These are phyloP conservation scores for Ciconia nigra DNA, from an alignment of 2,797 vertebrate species.

Conservation along the genomic window DNA sequence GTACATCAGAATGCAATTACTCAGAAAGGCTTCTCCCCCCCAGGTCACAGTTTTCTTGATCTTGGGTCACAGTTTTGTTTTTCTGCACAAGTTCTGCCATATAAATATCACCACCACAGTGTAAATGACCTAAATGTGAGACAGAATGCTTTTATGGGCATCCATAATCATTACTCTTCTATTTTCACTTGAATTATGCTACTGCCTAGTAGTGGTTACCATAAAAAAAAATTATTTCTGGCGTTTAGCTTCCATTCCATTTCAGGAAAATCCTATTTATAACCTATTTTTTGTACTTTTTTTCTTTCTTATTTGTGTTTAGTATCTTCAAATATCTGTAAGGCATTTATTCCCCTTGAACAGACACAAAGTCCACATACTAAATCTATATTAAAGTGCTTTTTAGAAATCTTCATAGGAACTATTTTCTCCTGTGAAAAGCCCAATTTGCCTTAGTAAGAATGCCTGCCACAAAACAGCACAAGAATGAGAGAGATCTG, in stretches of 20 bases:
- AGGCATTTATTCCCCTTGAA: not conserved
- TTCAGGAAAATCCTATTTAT: not conserved
- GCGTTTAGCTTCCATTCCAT: not conserved
- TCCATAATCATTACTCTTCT: not conserved
- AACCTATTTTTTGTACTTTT: not conserved
- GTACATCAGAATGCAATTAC: not conserved
- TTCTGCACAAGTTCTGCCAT: not conserved
- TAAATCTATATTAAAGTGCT: not conserved
- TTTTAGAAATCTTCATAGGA: not conserved
- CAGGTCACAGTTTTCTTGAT: not conserved
- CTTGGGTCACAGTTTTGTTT: not conserved
- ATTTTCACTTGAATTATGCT: not conserved
- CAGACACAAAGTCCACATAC: not conserved
- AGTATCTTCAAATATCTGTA: not conserved
- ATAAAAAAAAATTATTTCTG: not conserved
- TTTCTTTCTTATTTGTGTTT: not conserved
- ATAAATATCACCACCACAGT: not conserved
- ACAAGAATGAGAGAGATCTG: not conserved
- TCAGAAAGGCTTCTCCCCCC: not conserved
- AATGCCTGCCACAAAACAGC: not conserved
- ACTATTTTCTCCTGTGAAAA: not conserved
- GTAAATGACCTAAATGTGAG: not conserved
- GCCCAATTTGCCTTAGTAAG: not conserved
- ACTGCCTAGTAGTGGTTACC: not conserved
- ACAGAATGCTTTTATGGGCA: not conserved